These are phyloP conservation scores for Drosophila nannoptera DNA, from an alignment of 1,140 invertebrate genomes.

Conservation along the genomic window DNA sequence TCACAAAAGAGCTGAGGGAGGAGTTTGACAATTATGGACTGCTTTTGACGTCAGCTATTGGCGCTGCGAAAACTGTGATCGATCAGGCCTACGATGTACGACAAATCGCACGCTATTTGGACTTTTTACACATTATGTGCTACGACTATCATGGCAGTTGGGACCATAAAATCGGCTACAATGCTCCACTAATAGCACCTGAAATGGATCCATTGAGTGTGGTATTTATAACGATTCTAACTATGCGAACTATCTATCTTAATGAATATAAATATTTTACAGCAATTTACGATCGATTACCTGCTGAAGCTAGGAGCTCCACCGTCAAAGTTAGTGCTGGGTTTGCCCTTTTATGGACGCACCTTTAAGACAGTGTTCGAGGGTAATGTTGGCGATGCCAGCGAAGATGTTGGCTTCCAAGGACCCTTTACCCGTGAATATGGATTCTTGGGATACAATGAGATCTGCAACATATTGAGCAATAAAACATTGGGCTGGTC, in stretches of 20 bases:
- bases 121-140: constrained; percentile 93
- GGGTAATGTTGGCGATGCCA: constrained; percentile 79
- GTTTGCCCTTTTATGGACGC: constrained; percentile 90
- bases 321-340: constrained; percentile 88
- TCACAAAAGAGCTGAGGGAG: constrained; percentile 85
- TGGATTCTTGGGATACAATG: constrained; percentile 93
- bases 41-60: constrained; percentile 88
- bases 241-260: constrained; percentile 23
- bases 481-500: constrained; percentile 80
- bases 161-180: constrained; percentile 87
- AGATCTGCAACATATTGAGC: constrained; percentile 81
- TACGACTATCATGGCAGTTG: constrained; percentile 94
- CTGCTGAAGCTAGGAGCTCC: constrained; percentile 86
- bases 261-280: constrained; percentile 37
- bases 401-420: constrained; percentile 82
- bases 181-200: constrained; percentile 83
- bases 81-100: constrained; percentile 88
- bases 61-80: constrained; percentile 85
- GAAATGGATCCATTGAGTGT: constrained; percentile 82
- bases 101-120: constrained; percentile 85
- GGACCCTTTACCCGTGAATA: constrained; percentile 89
- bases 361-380: constrained; percentile 83
- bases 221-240: constrained; percentile 75
- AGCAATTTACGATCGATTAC: constrained; percentile 88
- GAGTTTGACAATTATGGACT: constrained; percentile 82